Conservation (phyloP, 2,797 vertebrate genomes). For the Botia kubotai region DNA sequence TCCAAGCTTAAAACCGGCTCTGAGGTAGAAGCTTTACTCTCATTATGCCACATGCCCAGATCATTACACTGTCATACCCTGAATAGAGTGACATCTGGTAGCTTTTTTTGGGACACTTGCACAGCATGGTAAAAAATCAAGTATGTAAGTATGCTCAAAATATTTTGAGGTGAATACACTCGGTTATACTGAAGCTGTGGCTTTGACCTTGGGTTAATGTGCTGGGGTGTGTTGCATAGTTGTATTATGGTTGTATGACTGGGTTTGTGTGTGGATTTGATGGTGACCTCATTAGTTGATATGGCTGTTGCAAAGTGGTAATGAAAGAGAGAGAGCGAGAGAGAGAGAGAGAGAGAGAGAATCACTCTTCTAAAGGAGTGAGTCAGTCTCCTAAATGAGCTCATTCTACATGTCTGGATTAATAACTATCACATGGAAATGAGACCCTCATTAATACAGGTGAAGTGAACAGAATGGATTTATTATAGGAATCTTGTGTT, state of each 20-base stretch:
- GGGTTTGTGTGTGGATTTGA: conserved; percentile 37
- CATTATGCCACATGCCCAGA: conserved; percentile 1
- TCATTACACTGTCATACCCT: background rate
- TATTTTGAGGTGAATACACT: background rate
- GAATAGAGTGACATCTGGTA: background rate
- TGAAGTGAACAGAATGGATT: background rate
- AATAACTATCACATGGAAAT: conserved; percentile 14
- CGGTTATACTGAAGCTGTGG: background rate
- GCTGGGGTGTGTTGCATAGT: background rate
- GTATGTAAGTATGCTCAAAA: background rate
- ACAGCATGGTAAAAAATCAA: conserved; percentile 1
- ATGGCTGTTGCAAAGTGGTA: conserved; percentile 32
- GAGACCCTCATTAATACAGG: conserved; percentile 34
- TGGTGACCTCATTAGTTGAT: conserved; percentile 28
- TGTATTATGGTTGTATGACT: conserved; percentile 1
- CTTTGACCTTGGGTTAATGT: conserved; percentile 14
- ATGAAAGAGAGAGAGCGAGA: conserved; percentile 20
- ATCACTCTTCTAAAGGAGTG: background rate
- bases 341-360: background rate
- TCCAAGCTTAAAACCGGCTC: too few species aligned
- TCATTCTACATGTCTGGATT: conserved; percentile 24
- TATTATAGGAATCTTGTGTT: conserved; percentile 52
- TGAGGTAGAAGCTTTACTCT: background rate
- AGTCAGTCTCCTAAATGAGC: conserved; percentile 7
- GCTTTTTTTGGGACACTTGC: background rate